Evolutionary conservation across 2,888 invertebrate genomes (phyloP), one percentile per base, ranked within the genome.

Genomic region (Drosophila basisetae): DNA sequence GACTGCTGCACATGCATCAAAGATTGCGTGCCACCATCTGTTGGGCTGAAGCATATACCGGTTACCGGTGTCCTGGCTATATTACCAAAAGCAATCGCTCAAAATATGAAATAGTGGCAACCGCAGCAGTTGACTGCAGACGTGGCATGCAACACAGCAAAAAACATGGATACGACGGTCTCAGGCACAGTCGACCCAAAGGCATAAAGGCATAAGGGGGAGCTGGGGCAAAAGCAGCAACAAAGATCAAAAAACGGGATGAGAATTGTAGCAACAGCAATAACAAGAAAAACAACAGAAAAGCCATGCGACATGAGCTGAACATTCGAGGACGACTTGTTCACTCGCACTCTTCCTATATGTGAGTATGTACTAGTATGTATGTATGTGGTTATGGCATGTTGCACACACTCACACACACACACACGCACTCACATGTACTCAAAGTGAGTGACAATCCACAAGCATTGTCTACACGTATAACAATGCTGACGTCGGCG

Each of bases 31-130:
- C 59, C n/a, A n/a, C 67, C 43, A 66, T 59, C 63, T 63, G 56
- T 61, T 68, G 67, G 55, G 35, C 28, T 56, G 73, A 30, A 54
- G 25, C 16, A 28, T n/a, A 55, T 37, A 37, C 58, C 39, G 63
- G 67, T 47, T 69, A 75, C 73, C 69, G 78, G 78, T 68, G 72
- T 85, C 78, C 84, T 16, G 77, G 75, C 65, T 76, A 73, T 72
- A 76, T 86, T 89, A 84, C 84, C 76, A 84, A 86, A 77, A 76
- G 87, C 90, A 88, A 90, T 90, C 87, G 90, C 80, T 88, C 90
- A 88, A 82, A 89, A 88, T 86, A 82, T 89, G 89, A 80, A 90
- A 86, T 78, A 76, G 82, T 75, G 82, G 75, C 78, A 86, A 55
- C 82, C 83, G 60, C 90, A 86, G 82, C 71, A 84, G 83, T 76